Evolutionary conservation across 2,888 invertebrate genomes (phyloP), one percentile per base, ranked within the genome.

Genomic region (Lithophane leautieri): DNA sequence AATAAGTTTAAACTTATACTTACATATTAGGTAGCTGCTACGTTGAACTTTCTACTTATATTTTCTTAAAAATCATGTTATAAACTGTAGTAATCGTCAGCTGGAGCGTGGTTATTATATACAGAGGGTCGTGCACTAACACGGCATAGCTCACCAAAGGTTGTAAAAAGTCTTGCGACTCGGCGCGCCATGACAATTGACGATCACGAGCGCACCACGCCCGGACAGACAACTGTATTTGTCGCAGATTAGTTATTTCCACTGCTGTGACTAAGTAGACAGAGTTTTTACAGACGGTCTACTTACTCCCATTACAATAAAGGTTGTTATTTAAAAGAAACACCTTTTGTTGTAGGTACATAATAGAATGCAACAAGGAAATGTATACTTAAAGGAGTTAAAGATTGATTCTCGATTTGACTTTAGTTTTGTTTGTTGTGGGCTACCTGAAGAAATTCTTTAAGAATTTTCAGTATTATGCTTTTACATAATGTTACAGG

Each of bases 141-240:
- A 88, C 90, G 87, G 90, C 95, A 94, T 95, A 95, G 90, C 94
- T 94, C 95, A 95, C 96, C 95, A 94, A 94, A 93, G 93, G 89
- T 94, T 91, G 91, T 92, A 95, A 95, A 96, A 96, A 95, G 91
- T 87, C 83, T 91, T 93, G 93, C 92, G 93, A 92, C 93, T 91
- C 87, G 86, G 84, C 86, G 86, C 86, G 86, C 86, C 85, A 89
- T 88, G 90, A 87, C 86, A 94, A 96, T 95, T 85, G 91, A 82
- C 69, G 89, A 90, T 94, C 96, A 96, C 96, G 95, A 94, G 86
- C 84, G 89, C 86, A 90, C 91, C 91, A 90, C 86, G 91, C 89
- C 89, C 87, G 85, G 84, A 83, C 85, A 84, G 87, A 90, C 78
- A 91, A 92, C 90, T 90, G 89, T 91, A 89, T 86, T 85, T 84